These are phyloP conservation scores for Synodontis membranacea DNA, from an alignment of 2,113 vertebrate genomes.

Conservation along the genomic window DNA sequence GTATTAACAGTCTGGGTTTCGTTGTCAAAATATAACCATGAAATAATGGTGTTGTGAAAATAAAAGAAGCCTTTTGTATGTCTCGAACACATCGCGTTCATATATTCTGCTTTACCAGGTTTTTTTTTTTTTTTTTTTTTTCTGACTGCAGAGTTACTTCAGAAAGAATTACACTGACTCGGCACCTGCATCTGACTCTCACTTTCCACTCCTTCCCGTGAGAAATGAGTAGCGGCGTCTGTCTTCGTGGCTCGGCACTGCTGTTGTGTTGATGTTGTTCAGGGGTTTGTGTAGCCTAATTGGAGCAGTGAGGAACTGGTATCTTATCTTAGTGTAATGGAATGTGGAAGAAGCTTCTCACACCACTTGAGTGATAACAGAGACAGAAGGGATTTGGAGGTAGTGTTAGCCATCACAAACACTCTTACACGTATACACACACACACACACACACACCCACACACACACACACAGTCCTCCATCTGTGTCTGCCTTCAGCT, in stretches of 20 bases:
- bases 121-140: too few relatives aligned
- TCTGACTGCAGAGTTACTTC: background rate
- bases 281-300: slow-evolving; percentile 24
- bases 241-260: slow-evolving; percentile 1
- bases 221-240: background rate
- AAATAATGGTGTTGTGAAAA: background rate
- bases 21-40: background rate
- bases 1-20: background rate
- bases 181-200: slow-evolving; percentile 3
- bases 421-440: slow-evolving; percentile 15
- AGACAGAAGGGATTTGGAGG: slow-evolving; percentile 32
- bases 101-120: background rate
- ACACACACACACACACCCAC: slow-evolving; percentile 41
- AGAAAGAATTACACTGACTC: background rate
- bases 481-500: slow-evolving; percentile 40
- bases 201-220: background rate
- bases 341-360: slow-evolving; percentile 42
- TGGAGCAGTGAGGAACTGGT: slow-evolving; percentile 15
- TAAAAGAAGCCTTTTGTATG: background rate
- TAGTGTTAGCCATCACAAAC: slow-evolving; percentile 25
- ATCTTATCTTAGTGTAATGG: slow-evolving; percentile 43
- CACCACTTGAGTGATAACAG: slow-evolving; percentile 33
- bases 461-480: slow-evolving; percentile 26
- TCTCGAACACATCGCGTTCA: background rate
- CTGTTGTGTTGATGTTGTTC: background rate